A percentile compares a stretch with the other conserved stretches of the same genome.
phyloP scores from a whole-genome alignment of 30 jellyfish, hydroid and myxozoan species.

The Aurelia aurita complex sp. Pacific region DNA sequence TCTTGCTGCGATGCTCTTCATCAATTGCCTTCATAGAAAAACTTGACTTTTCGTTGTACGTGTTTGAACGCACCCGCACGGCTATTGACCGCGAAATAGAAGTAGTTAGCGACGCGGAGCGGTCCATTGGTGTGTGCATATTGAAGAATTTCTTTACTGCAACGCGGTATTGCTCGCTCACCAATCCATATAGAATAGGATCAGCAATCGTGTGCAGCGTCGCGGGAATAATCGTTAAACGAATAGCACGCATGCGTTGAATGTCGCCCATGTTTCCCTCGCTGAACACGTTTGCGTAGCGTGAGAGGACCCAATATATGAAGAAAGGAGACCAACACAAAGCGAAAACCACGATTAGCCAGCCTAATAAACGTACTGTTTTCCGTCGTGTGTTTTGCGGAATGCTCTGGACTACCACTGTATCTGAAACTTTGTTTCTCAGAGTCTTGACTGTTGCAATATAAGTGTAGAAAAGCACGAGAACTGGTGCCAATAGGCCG shows the following conservation, averaged over 20 bases:
- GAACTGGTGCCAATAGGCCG: conserved; percentile 38
- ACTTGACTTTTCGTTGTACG: conserved; percentile 14
- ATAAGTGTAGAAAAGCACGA: conserved; percentile 35
- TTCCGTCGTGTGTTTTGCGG: conserved; percentile 4
- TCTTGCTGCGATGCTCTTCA: conserved; percentile 18
- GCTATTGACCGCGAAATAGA: not conserved
- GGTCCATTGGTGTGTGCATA: not conserved
- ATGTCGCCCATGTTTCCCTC: conserved; percentile 44
- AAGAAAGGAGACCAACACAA: conserved; percentile 61
- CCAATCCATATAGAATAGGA: conserved; percentile 49
- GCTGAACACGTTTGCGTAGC: conserved; percentile 27
- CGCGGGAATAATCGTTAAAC: conserved; percentile 32
- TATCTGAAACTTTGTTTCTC: conserved; percentile 7
- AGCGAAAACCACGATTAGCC: conserved; percentile 36
- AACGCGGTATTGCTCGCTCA: conserved; percentile 35
- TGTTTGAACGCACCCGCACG: not conserved
- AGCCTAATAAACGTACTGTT: conserved; percentile 44
- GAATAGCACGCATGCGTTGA: conserved; percentile 58
- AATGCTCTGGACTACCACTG: not conserved
- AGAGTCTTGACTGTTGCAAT: conserved; percentile 45
- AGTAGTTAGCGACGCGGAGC: not conserved
- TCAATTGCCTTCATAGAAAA: conserved; percentile 45
- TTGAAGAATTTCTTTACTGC: conserved; percentile 16
- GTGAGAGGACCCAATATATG: conserved; percentile 61
- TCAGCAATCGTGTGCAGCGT: conserved; percentile 27